Conservation (phyloP, 2,113 vertebrate genomes). For the Elgaria multicarinata region DNA sequence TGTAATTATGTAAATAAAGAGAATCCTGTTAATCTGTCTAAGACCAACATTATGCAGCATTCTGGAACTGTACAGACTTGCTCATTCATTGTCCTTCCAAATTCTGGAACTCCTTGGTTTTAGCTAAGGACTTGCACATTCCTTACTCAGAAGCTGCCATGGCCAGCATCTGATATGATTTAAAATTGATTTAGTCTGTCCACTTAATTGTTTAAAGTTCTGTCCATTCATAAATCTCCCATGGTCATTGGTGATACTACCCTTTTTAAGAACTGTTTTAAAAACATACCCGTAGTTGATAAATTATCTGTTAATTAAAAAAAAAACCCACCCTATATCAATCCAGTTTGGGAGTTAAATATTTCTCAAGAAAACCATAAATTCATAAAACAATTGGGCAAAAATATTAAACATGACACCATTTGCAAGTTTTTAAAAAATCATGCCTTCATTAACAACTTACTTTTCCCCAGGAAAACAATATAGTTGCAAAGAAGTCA, state of each 20-base stretch:
- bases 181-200: not conserved
- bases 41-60: constrained; percentile 3
- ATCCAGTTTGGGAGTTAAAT: not conserved
- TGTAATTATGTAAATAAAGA: not conserved
- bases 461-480: not conserved
- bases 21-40: constrained; percentile 49
- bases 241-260: not conserved
- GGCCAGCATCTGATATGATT: not conserved
- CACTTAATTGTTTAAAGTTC: not conserved
- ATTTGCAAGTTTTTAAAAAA: not conserved
- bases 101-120: not conserved
- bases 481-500: too few relatives aligned
- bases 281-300: not conserved
- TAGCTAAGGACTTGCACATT: not conserved
- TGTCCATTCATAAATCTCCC: not conserved
- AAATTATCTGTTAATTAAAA: not conserved
- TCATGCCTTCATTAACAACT: not conserved
- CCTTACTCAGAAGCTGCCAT: not conserved
- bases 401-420: not conserved
- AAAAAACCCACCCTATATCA: not conserved
- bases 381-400: not conserved
- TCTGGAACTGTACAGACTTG: not conserved
- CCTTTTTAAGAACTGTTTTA: not conserved
- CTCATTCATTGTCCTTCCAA: not conserved
- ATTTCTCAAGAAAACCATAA: not conserved